Base-by-base conservation (phyloP, 2,797 vertebrate genomes). In the Acipenser oxyrinchus region DNA sequence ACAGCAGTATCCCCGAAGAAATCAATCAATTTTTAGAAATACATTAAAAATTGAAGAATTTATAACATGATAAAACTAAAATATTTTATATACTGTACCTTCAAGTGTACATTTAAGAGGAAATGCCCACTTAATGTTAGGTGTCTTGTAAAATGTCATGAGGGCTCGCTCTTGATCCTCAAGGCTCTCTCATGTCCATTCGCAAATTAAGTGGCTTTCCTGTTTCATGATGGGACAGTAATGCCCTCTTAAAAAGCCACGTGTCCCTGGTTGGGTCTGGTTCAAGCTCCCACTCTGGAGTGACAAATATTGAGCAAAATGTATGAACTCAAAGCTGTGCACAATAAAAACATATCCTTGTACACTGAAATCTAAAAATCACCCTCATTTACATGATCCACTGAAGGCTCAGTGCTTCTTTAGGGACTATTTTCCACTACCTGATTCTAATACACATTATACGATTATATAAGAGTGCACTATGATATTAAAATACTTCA, bases 121-220 rank as follows among this genome's bases (percentile, higher is more conserved):
- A 60, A 8, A 60, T 60, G 58, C 58, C 58, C 58, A 60, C 58
- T 60, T 18, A 60, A 4, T 37, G 37, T 60, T 60, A 60, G 58
- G 58, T 60, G 58, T 4, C 58, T 60, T 60, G 58, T 60, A 60
- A 18, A 60, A 18, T 4, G 58, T 3, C 58, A 60, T 4, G 58
- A 60, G 58, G 58, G 58, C 58, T 6, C 58, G 13, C 13, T 60
- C 58, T 60, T 60, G 13, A 60, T 60, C 58, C 13, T 12, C 13
- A 60, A 60, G 11, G 13, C 58, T 60, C 11, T 60, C 13, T 18
- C 58, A 60, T n/a, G 58, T 60, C 11, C 58, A 60, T 60, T 60
- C 6, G n/a, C 58, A 12, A 60, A 60, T n/a, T 12, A n/a, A 60
- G 58, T n/a, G 58, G 13, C 58, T 60, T 60, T 60, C 58, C 11